phyloP scores from a whole-genome alignment of 1,140 invertebrate species.

The Andrena cerasifolii region DNA sequence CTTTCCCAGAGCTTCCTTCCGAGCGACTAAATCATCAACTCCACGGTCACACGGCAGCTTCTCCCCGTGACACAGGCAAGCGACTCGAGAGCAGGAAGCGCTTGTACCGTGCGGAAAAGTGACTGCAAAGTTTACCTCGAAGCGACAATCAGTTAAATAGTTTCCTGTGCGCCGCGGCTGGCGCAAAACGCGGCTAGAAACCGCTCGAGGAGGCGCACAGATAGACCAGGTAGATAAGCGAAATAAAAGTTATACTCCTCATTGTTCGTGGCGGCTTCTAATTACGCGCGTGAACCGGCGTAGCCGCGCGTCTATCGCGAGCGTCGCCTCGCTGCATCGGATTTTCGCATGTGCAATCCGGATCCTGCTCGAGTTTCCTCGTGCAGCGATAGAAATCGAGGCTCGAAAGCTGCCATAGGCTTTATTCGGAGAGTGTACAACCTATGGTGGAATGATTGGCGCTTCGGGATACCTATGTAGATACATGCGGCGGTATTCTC shows the following conservation, averaged over 20 bases:
- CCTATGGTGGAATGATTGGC: constrained; percentile 32
- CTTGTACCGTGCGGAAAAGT: constrained; percentile 65
- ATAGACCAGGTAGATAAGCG: constrained; percentile 75
- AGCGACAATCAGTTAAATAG: constrained; percentile 72
- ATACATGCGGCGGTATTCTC: too few species aligned
- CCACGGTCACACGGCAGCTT: constrained; percentile 41
- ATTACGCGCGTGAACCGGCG: constrained; percentile 73
- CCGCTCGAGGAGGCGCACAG: constrained; percentile 59
- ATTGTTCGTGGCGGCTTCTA: constrained; percentile 79
- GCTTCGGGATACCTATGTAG: constrained; percentile 20
- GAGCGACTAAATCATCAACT: constrained; percentile 28
- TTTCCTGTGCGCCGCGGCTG: constrained; percentile 60
- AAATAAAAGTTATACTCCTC: constrained; percentile 80
- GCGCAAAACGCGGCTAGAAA: constrained; percentile 46
- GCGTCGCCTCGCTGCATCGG: constrained; percentile 38
- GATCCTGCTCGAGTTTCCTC: constrained; percentile 53
- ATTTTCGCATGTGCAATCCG: constrained; percentile 51
- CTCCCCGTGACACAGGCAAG: constrained; percentile 56
- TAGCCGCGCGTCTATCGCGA: constrained; percentile 39
- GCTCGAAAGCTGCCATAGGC: constrained; percentile 20
- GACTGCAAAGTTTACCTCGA: constrained; percentile 67
- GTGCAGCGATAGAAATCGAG: constrained; percentile 47
- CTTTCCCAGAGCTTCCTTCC: constrained; percentile 14
- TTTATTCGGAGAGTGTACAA: constrained; percentile 37
- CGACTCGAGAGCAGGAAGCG: constrained; percentile 61